phyloP scores from a whole-genome alignment of 2,113 vertebrate genomes.

The Prinia subflava region DNA sequence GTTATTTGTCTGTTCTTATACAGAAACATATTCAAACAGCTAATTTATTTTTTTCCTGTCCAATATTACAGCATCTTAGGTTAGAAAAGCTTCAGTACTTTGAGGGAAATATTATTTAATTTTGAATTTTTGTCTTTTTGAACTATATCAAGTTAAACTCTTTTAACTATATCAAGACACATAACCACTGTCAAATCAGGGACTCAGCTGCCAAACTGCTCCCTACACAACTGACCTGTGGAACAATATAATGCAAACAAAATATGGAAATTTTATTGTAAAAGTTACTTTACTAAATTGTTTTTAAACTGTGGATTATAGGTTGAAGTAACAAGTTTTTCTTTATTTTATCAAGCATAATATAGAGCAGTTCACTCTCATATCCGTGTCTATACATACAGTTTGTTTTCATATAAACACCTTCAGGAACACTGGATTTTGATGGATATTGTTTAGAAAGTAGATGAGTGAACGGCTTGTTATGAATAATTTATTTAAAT shows the following conservation, averaged over 20 bases:
- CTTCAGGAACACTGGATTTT: not conserved
- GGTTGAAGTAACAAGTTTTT: not conserved
- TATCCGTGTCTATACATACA: not conserved
- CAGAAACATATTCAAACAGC: not conserved
- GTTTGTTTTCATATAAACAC: not conserved
- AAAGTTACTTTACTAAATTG: not conserved
- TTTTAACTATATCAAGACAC: not conserved
- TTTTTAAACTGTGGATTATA: not conserved
- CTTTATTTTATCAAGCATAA: not conserved
- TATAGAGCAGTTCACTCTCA: not conserved
- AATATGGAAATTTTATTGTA: not conserved
- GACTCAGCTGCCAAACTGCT: not conserved
- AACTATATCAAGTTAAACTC: not conserved
- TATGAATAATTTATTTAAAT: constrained; percentile 6
- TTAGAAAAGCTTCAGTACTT: not conserved
- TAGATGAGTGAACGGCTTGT: not conserved
- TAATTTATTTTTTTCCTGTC: not conserved
- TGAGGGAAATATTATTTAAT: not conserved
- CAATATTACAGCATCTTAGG: not conserved
- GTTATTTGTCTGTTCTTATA: not conserved
- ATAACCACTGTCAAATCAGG: not conserved
- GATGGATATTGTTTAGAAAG: not conserved
- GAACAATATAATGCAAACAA: not conserved
- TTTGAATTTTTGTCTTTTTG: not conserved
- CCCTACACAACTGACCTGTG: not conserved